Evolutionary conservation across 2,113 vertebrate species (phyloP).

Genomic region (Rhinoderma darwinii): DNA sequence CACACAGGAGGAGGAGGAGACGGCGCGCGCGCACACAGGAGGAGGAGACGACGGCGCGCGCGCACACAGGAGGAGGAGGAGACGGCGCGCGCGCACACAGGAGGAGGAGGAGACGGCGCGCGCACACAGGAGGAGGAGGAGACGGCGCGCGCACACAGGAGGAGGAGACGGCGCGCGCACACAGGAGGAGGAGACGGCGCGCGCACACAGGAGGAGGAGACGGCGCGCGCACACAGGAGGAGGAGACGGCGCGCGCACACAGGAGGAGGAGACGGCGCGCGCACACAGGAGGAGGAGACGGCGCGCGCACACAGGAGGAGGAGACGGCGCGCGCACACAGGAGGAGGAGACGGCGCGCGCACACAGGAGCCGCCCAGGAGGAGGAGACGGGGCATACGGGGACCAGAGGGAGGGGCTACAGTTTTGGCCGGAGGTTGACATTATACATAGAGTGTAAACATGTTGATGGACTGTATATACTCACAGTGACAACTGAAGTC

Average conservation of each 20-base stretch:
- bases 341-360: not conserved
- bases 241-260: not conserved
- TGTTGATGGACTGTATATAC: not conserved
- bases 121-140: no score
- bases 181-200: not conserved
- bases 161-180: not conserved
- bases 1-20: no score
- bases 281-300: not conserved
- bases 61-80: not conserved
- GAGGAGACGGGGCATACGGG: not conserved
- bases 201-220: not conserved
- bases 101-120: not conserved
- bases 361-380: no score
- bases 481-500: conserved; percentile 45
- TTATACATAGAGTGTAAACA: not conserved
- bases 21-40: no score
- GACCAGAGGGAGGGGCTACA: no score
- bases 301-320: no score
- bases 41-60: no score
- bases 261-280: not conserved
- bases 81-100: not conserved
- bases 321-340: not conserved
- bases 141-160: not conserved
- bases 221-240: no score
- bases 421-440: no score